Conservation (phyloP, 35 echinoderm and acorn worm species). For the Heliocidaris erythrogramma region DNA sequence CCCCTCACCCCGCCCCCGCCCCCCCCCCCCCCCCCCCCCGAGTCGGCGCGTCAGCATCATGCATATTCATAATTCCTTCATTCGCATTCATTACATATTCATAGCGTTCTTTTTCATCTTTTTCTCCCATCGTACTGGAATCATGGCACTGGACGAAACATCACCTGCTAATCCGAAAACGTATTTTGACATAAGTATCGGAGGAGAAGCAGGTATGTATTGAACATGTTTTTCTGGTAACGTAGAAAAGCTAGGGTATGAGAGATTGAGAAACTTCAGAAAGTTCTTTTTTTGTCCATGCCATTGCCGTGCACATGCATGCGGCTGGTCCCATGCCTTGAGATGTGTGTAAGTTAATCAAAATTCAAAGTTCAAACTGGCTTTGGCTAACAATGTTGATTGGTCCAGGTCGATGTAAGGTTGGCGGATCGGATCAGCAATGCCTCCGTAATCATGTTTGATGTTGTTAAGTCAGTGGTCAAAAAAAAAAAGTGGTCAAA, state of each 20-base stretch:
- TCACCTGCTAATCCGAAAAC: slow-evolving; percentile 10
- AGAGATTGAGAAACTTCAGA: neutral
- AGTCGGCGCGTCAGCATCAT: too few relatives aligned
- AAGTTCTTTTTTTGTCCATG: neutral
- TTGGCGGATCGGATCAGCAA: too few relatives aligned
- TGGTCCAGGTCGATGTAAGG: too few relatives aligned
- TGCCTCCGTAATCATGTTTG: too few relatives aligned
- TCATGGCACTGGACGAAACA: neutral
- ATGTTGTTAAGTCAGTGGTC: too few relatives aligned
- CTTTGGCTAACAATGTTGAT: neutral
- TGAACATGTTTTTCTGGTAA: neutral
- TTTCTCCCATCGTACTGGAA: neutral
- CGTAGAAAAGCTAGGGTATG: neutral
- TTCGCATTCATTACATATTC: too few relatives aligned
- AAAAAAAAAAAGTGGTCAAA: too few relatives aligned
- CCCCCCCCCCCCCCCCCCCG: too few relatives aligned
- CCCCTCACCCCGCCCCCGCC: too few relatives aligned
- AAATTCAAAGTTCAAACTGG: too few relatives aligned
- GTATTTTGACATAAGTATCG: slow-evolving; percentile 26
- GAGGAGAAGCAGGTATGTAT: neutral
- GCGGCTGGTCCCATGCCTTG: neutral
- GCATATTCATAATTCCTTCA: too few relatives aligned
- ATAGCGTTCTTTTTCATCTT: too few relatives aligned
- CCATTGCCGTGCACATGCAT: neutral
- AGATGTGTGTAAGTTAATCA: neutral